phyloP scores from a whole-genome alignment of 2,113 vertebrate genomes.

The Alces alces region DNA sequence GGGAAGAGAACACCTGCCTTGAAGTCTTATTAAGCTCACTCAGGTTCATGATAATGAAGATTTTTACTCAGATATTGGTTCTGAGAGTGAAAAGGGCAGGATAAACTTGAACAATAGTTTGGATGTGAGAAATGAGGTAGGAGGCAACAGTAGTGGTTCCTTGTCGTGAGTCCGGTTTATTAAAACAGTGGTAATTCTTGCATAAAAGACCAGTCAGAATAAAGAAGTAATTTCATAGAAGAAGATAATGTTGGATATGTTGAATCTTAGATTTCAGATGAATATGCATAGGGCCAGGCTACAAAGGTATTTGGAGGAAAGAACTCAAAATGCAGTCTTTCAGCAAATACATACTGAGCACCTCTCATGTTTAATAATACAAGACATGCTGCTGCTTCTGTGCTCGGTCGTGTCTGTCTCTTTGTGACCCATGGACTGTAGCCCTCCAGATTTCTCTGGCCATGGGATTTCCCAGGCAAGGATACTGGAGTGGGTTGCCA shows the following conservation, averaged over 20 bases:
- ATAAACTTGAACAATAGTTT: not conserved
- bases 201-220: not conserved
- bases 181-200: not conserved
- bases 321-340: not conserved
- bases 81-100: not conserved
- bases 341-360: not conserved
- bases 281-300: not conserved
- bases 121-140: not conserved
- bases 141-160: not conserved
- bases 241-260: not conserved
- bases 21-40: not conserved
- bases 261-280: not conserved
- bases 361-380: not conserved
- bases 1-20: not conserved
- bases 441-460: not conserved
- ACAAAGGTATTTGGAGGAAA: not conserved
- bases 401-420: not conserved
- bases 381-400: not conserved
- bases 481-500: not conserved
- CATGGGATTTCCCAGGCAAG: not conserved
- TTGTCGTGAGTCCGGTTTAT: not conserved
- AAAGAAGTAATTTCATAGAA: not conserved
- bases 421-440: not conserved
- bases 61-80: not conserved
- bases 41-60: not conserved